These are phyloP conservation scores for Epizoanthus ramosus DNA, from an alignment of 92 coral and sea anemone species.

Conservation along the genomic window DNA sequence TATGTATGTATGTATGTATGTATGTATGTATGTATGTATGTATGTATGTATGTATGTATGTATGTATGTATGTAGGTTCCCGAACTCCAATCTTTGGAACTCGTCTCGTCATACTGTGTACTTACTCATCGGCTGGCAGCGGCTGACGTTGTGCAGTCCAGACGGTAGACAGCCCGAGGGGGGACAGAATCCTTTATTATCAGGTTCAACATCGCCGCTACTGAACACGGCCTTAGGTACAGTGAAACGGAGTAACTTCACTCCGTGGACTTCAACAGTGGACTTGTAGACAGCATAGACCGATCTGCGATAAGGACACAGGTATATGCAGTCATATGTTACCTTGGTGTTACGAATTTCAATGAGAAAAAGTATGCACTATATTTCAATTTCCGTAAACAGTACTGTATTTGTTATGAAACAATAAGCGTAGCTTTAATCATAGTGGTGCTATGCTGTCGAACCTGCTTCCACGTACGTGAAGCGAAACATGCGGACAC, in stretches of 20 bases:
- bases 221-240: constrained; percentile 42
- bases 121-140: constrained; percentile 41
- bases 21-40: too few species aligned
- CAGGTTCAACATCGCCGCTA: constrained; percentile 28
- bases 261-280: constrained; percentile 49
- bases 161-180: constrained; percentile 28
- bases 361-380: background rate
- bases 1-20: too few species aligned
- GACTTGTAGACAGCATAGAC: constrained; percentile 47
- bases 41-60: too few species aligned
- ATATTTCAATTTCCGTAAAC: too few species aligned
- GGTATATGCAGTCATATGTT: background rate
- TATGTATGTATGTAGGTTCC: too few species aligned
- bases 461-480: too few species aligned
- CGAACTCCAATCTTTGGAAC: too few species aligned
- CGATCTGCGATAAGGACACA: constrained; percentile 24
- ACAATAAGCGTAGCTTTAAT: too few species aligned
- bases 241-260: constrained; percentile 52
- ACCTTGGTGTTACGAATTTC: background rate
- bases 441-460: too few species aligned
- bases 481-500: too few species aligned
- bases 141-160: constrained; percentile 28
- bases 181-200: constrained; percentile 37
- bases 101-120: too few species aligned
- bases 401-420: too few species aligned